Conservation (phyloP, 1,140 invertebrate species). For the Galendromus occidentalis region DNA sequence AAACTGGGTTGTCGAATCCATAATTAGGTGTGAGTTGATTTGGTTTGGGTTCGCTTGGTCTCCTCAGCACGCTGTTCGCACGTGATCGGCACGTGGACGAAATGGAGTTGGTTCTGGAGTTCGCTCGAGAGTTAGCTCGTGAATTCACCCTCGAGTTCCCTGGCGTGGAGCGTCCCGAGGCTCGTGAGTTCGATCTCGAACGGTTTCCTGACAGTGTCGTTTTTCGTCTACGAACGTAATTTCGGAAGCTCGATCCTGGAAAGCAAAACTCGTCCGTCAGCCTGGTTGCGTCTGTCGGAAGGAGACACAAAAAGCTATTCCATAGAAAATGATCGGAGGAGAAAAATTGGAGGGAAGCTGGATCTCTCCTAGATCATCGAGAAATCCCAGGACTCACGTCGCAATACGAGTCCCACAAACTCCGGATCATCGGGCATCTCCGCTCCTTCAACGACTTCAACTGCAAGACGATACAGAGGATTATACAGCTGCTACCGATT, state of each 20-base stretch:
- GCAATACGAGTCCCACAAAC: conserved; percentile 16
- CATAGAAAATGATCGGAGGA: too few species aligned
- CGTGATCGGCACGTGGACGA: neutral
- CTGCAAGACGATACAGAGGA: too few species aligned
- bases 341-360: too few species aligned
- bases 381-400: too few species aligned
- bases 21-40: neutral
- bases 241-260: conserved; percentile 18
- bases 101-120: conserved; percentile 5
- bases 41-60: neutral
- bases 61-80: neutral
- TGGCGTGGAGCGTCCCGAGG: conserved; percentile 5
- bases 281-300: too few species aligned
- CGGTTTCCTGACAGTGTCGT: neutral
- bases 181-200: conserved; percentile 15
- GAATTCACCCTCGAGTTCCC: neutral
- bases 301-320: too few species aligned
- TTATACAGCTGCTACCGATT: too few species aligned
- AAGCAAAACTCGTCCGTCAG: neutral
- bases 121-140: neutral
- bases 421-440: conserved; percentile 16
- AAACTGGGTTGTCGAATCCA: neutral
- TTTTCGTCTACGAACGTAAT: conserved; percentile 11
- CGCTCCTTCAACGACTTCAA: neutral
- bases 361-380: too few species aligned